These are phyloP conservation scores for Drosophila neotestacea DNA, from an alignment of 2,888 invertebrate genomes.

Conservation along the genomic window DNA sequence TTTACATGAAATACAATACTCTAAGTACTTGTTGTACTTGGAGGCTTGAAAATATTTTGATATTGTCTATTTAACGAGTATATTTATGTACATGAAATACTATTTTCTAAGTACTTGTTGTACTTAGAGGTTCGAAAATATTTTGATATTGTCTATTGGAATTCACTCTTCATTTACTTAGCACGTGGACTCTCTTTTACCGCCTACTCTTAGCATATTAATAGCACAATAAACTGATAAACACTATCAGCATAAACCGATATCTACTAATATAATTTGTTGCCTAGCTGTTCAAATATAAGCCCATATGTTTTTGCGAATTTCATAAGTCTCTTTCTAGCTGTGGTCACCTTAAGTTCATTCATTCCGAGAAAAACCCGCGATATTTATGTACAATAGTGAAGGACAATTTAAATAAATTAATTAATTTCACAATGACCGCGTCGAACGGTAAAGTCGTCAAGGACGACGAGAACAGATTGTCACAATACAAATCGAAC, in stretches of 20 bases:
- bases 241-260: slow-evolving; percentile 45
- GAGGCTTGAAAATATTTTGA: not conserved
- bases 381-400: not conserved
- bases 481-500: slow-evolving; percentile 62
- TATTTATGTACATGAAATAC: no score
- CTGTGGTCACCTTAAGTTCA: slow-evolving; percentile 28
- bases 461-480: slow-evolving; percentile 59
- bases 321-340: slow-evolving; percentile 39
- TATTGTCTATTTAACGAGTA: not conserved
- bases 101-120: not conserved
- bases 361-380: not conserved
- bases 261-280: slow-evolving; percentile 35
- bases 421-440: slow-evolving; percentile 45
- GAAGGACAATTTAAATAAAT: not conserved
- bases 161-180: slow-evolving; percentile 18
- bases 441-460: slow-evolving; percentile 59
- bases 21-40: not conserved
- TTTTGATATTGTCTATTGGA: not conserved
- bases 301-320: slow-evolving; percentile 34
- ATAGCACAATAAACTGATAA: slow-evolving; percentile 55
- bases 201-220: slow-evolving; percentile 38
- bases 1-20: no score
- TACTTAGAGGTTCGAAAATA: not conserved
- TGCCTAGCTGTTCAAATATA: slow-evolving; percentile 40
- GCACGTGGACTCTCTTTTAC: slow-evolving; percentile 14